phyloP scores from a whole-genome alignment of 1,140 invertebrate species.

The Ceratitis capitata region DNA sequence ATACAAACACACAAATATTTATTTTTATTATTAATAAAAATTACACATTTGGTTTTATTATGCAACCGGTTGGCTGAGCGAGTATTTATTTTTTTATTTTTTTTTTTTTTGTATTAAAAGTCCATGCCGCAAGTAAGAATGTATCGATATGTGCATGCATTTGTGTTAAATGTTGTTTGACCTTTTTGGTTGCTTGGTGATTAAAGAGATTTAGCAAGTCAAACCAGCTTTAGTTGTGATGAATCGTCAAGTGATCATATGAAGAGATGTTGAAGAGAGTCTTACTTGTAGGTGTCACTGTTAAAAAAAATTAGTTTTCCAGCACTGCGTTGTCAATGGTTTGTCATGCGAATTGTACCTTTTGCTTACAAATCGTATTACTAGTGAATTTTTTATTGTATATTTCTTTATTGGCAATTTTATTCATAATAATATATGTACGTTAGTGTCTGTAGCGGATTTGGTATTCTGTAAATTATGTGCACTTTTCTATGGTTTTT shows the following conservation, averaged over 20 bases:
- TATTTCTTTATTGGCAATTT: too few species aligned
- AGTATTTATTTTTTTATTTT: too few species aligned
- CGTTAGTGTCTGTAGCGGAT: too few species aligned
- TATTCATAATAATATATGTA: too few species aligned
- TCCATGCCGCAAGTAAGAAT: too few species aligned
- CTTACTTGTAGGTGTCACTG: background rate
- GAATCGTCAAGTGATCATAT: background rate
- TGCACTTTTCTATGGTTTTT: background rate
- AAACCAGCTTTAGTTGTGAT: background rate
- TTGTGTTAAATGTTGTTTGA: background rate
- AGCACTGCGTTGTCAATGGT: background rate
- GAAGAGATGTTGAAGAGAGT: too few species aligned
- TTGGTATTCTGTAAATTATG: background rate
- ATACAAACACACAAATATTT: too few species aligned
- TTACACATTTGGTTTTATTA: background rate
- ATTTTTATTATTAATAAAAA: background rate
- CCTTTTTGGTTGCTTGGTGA: background rate
- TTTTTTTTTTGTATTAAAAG: too few species aligned
- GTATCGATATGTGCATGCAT: background rate
- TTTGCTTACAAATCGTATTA: background rate
- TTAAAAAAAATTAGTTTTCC: background rate
- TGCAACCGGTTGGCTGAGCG: constrained; percentile 11
- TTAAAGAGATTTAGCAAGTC: background rate
- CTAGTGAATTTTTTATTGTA: background rate
- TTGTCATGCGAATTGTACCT: background rate